Percentiles rank a stretch among this genome's conserved stretches.
phyloP scores from a whole-genome alignment of 2,797 vertebrate species.

The Micromesistius poutassou region DNA sequence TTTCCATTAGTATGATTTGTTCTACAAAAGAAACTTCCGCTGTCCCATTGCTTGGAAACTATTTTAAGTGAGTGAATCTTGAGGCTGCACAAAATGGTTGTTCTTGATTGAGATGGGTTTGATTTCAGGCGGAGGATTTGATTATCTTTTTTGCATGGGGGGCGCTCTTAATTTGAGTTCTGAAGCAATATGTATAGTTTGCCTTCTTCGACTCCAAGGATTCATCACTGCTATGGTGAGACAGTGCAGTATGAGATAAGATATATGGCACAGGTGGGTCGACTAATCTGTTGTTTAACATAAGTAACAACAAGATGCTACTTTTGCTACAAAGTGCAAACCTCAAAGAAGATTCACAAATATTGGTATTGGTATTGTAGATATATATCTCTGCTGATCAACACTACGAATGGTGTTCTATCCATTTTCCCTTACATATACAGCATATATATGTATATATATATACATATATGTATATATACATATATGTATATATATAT shows the following conservation, averaged over 20 bases:
- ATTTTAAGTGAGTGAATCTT: background rate
- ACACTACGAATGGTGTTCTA: too few relatives aligned
- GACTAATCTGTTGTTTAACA: background rate
- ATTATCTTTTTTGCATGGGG: constrained; percentile 3
- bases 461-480: too few relatives aligned
- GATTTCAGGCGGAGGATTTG: background rate
- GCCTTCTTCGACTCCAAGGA: background rate
- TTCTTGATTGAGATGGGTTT: background rate
- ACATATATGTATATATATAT: too few relatives aligned
- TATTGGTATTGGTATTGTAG: background rate
- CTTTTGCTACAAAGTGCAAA: too few relatives aligned
- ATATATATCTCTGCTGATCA: too few relatives aligned
- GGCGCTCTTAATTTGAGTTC: background rate
- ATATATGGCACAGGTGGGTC: too few relatives aligned
- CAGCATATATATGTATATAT: too few relatives aligned
- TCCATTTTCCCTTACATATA: too few relatives aligned
- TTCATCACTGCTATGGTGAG: background rate
- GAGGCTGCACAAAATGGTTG: background rate
- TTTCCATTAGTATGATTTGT: background rate
- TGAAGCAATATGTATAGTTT: background rate
- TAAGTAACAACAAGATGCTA: background rate
- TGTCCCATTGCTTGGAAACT: background rate
- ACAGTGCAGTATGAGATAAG: too few relatives aligned
- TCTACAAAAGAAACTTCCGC: background rate
- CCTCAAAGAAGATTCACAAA: background rate